Base-by-base conservation (phyloP, 92 coral and sea anemone genomes). In the Porites evermanni region DNA sequence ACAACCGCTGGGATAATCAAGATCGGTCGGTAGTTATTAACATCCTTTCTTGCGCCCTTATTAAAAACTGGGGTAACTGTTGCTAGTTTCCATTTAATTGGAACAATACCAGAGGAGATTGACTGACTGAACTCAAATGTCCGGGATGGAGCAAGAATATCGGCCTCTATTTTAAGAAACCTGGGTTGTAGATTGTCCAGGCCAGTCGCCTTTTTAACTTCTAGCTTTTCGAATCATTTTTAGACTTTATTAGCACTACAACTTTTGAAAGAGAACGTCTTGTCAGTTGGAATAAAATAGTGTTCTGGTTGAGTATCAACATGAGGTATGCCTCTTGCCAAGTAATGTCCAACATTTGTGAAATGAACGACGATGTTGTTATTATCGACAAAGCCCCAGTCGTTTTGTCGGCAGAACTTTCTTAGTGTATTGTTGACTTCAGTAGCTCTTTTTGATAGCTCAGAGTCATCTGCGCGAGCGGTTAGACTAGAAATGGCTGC, bases 351-450 rank as follows among this genome's bases (percentile, higher is more conserved):
- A 78, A 78, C 52, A 20, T 10, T 10, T 11, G 61, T 77, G 26
- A 66, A 63, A 18, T 82, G 79, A 77, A 23, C 67, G 67, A 19
- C 18, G 0, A 63, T 63, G 67, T 63, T 63, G 23, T 63, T 66
- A 59, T 88, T 77, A 24, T 89, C 78, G 50, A 83, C 70, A 24
- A 89, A 83, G 68, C 67, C 79, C 92, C 85, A 83, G 38, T 73
- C 51, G 75, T 89, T 83, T 64, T 84, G 78, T 17, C 88, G 24
- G 60, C 86, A 81, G 72, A 75, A 64, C 74, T 66, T 85, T 67
- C 54, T 80, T 38, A 87, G 51, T 4, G 60, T 61, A 50, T 83
- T 89, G 87, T 83, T 89, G 29, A 84, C 85, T 2, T 83, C 75
- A 6, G 44, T 74, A 72, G 65, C 87, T 78, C 72, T 77, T 64